Percentiles rank a stretch among this genome's conserved stretches.
Conservation (phyloP, 2,797 vertebrate species). For the Spinibarbus caldwelli region DNA sequence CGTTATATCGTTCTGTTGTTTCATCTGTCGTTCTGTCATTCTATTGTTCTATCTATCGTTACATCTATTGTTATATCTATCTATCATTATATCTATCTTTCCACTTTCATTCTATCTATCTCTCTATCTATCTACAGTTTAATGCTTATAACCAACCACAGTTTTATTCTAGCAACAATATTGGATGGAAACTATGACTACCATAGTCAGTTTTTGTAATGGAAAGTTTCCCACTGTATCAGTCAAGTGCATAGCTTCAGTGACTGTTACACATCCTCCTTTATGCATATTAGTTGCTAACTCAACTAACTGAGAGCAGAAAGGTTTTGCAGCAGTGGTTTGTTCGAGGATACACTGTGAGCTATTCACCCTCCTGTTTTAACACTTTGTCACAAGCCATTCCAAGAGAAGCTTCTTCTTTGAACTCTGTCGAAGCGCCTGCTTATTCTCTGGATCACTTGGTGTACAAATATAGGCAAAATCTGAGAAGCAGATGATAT, state of each 20-base stretch:
- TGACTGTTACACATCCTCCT: constrained; percentile 1
- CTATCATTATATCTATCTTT: neutral
- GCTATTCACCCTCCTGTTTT: constrained; percentile 47
- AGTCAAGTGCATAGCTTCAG: neutral
- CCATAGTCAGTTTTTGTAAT: neutral
- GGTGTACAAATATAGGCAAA: constrained; percentile 75
- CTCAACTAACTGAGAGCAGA: neutral
- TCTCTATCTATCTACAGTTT: neutral
- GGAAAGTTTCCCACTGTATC: neutral
- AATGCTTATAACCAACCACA: neutral
- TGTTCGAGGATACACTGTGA: constrained; percentile 18
- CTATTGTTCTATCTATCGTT: neutral
- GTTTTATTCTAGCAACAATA: neutral
- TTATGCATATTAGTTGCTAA: neutral
- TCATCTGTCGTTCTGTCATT: neutral
- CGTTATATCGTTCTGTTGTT: neutral
- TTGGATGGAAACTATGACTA: neutral
- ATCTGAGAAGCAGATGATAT: constrained; percentile 61
- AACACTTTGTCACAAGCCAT: constrained; percentile 56
- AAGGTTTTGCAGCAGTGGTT: neutral
- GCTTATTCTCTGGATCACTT: constrained; percentile 69
- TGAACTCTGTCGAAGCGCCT: constrained; percentile 66
- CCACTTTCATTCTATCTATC: neutral
- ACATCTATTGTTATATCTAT: neutral
- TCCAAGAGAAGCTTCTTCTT: constrained; percentile 67